These are phyloP conservation scores for Heliconius eleuchia DNA, from an alignment of 1,140 invertebrate species.

Conservation along the genomic window DNA sequence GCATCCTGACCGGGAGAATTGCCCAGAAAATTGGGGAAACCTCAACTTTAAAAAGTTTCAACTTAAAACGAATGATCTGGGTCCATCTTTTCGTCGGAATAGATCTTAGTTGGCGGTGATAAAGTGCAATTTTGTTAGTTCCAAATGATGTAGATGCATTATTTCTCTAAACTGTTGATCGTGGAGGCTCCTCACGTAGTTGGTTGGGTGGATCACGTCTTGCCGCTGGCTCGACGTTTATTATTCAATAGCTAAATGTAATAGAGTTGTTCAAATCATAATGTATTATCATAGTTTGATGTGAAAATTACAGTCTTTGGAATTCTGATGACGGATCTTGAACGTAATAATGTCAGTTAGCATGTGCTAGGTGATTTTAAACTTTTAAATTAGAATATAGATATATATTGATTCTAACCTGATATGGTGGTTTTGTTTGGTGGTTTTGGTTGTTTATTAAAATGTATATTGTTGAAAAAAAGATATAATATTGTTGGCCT, in stretches of 20 bases:
- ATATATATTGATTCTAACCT: no score
- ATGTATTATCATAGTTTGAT: conserved; percentile 45
- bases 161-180: conserved; percentile 38
- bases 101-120: conserved; percentile 40
- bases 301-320: conserved; percentile 41
- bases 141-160: conserved; percentile 49
- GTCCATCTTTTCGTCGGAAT: conserved; percentile 31
- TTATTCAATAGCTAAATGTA: conserved; percentile 72
- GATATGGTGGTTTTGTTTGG: no score
- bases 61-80: conserved; percentile 18
- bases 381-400: background rate
- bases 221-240: conserved; percentile 59
- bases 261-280: conserved; percentile 61
- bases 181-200: conserved; percentile 55
- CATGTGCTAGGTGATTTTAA: background rate
- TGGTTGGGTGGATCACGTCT: conserved; percentile 60
- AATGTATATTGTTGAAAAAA: no score
- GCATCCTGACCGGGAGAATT: conserved; percentile 52
- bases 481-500: no score
- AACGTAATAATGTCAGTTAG: background rate
- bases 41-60: conserved; percentile 57
- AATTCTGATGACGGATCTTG: conserved; percentile 28
- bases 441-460: no score
- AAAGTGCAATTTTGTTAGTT: conserved; percentile 60
- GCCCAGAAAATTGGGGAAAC: conserved; percentile 61